Conservation (phyloP, 2,113 vertebrate species). For the Plectropomus leopardus region DNA sequence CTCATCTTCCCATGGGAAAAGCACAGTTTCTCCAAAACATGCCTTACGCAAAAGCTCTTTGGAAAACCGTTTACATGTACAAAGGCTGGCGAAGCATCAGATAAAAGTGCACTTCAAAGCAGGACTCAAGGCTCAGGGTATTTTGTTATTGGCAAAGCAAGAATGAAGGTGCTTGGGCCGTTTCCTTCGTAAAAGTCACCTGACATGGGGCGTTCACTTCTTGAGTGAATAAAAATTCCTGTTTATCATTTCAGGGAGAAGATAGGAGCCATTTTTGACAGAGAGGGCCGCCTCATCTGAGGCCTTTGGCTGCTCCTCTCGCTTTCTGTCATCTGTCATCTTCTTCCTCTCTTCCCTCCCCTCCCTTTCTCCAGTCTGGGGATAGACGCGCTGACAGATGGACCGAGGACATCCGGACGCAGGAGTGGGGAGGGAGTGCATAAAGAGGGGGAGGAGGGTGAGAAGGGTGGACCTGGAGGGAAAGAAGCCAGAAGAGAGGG, state of each 20-base stretch:
- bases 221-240: slow-evolving; percentile 6
- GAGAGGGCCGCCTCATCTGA: slow-evolving; percentile 9
- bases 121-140: neutral
- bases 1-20: slow-evolving; percentile 40
- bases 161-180: neutral
- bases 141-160: slow-evolving; percentile 2
- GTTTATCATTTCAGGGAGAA: slow-evolving; percentile 35
- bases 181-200: slow-evolving; percentile 7
- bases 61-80: slow-evolving; percentile 14
- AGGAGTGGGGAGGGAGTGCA: slow-evolving; percentile 17
- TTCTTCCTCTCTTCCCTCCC: slow-evolving; percentile 40
- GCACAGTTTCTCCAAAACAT: slow-evolving; percentile 10
- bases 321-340: slow-evolving; percentile 61
- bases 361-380: slow-evolving; percentile 44
- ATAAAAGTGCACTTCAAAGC: slow-evolving; percentile 43
- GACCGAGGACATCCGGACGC: slow-evolving; percentile 63
- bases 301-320: slow-evolving; percentile 40
- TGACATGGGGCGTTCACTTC: neutral
- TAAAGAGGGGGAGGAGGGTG: neutral
- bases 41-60: neutral
- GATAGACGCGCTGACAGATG: slow-evolving; percentile 71
- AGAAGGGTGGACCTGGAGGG: slow-evolving; percentile 26
- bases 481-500: slow-evolving; percentile 55
- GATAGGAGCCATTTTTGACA: slow-evolving; percentile 36
- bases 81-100: neutral